Evolutionary conservation across 2,888 invertebrate genomes (phyloP), one percentile per base, ranked within the genome.

Genomic region (Zhuqinia jingwanae): DNA sequence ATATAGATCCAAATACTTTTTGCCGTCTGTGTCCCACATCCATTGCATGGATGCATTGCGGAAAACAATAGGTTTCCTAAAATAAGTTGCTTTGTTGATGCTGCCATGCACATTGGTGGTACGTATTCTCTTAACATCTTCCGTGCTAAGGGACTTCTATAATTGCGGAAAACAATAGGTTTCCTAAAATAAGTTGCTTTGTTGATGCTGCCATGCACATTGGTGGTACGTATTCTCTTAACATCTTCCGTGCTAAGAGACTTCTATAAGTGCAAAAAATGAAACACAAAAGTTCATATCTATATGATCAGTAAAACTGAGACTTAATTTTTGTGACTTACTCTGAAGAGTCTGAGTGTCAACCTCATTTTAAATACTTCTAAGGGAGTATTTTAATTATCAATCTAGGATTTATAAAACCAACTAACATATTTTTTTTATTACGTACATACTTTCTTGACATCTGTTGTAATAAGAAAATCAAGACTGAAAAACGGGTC

Each of bases 1-100:
- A 92, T 98, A 97, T 94, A 99, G 95, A 92, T 99, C 99, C 89
- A 99, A 94, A 92, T 98, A 99, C 91, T 97, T 94, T 89, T 94
- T 95, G 2, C 98, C 98, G 79, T 95, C 94, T 89, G 96, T 94
- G 92, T 99, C 98, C 92, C 95, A 99, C 5, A 99, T 92, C 96
- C 97, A 99, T 92, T 99, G 99, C 95, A 96, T 97, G 91, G 96
- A 94, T 0, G 97, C 98, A 91, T 96, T 96, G 91, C 96, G 95
- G 0, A 99, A 93, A 8, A 98, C 93, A 58, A 99, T 91, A 0
- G 98, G 98, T 88, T 95, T 95, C 92, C 95, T 95, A 93, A 97
- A 99, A 91, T 95, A 95, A 11, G 96, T 95, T 68, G 93, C 93
- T 76, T 96, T 92, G 63, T 95, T 95, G 10, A 97, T 96, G 30